Evolutionary conservation across 1,140 invertebrate species (phyloP), one percentile per base, ranked within the genome.

Genomic region (Paraescarpia echinospica): DNA sequence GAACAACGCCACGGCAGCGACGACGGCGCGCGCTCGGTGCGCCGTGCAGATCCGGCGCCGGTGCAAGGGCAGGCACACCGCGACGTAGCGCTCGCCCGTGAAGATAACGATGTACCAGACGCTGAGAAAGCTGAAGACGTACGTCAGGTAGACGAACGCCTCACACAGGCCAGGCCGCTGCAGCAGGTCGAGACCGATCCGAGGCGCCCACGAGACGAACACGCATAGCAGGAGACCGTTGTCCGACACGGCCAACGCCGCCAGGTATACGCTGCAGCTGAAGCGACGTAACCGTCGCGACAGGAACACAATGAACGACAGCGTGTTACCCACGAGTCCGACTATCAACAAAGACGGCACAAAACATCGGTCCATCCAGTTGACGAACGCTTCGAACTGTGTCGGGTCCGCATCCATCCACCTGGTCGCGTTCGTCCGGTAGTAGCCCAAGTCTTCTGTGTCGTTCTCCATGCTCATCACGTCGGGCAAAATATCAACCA

Each of bases 221-320:
- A 97, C 92, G 0, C 96, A 95, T n/a, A 96, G 93, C 2, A 97
- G 93, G 91, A 96, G 97, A 18, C 96, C 95, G 89, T 97, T 96
- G 93, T 97, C 97, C 0, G 96, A 96, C 0, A 94, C 95, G 4
- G 97, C 96, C 31, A 97, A 93, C 0, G 97, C 97, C 0, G 97
- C 96, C 48, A 97, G 93, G 91, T 98, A 98, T 94, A 97, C 97
- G n/a, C 93, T 93, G 33, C 93, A 98, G 1, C 97, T 98, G 9
- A 97, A 96, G 91, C 97, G 96, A 8, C 97, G 96, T 34, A 98
- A 95, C 93, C 97, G 97, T 5, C 97, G 97, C 5, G 96, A 96
- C 93, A 97, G 97, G 94, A 98, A 98, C 0, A 98, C 97, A 22
- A 93, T 90, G 8, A 97, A 94, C 0, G 97, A 98, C 0, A 98